A percentile compares a stretch with the other conserved stretches of the same genome.
Conservation (phyloP, 2,113 vertebrate species). For the Grallaria varia region DNA sequence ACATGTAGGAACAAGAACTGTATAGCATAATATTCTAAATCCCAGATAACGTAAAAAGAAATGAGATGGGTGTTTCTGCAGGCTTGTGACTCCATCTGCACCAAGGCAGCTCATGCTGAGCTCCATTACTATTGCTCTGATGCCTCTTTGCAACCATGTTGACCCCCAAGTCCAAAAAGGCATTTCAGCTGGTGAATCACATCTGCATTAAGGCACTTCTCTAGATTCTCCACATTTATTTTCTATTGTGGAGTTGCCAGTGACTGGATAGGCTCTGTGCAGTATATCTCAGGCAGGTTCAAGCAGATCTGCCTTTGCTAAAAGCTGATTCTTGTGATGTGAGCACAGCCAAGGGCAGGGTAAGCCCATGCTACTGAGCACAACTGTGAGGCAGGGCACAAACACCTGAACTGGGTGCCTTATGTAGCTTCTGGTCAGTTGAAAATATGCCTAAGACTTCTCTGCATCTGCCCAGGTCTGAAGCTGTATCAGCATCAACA, state of each 20-base stretch:
- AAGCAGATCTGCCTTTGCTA: neutral
- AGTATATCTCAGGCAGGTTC: neutral
- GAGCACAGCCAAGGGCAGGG: neutral
- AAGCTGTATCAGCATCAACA: neutral
- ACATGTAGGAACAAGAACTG: neutral
- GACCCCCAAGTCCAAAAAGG: neutral
- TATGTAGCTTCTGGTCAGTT: neutral
- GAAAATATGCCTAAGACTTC: neutral
- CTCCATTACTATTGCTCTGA: neutral
- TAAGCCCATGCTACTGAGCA: neutral
- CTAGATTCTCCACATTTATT: neutral
- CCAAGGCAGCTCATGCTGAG: rapidly evolving
- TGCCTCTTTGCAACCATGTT: neutral
- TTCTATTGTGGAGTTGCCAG: neutral
- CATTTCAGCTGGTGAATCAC: neutral
- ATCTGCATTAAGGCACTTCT: neutral
- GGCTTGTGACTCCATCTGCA: rapidly evolving
- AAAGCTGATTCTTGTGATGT: neutral
- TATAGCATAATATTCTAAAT: neutral
- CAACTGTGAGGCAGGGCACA: neutral
- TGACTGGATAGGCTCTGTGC: neutral
- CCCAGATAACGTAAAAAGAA: neutral
- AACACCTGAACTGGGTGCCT: neutral
- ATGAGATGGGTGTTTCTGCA: neutral
- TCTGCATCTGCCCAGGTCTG: neutral